A percentile compares a stretch with the other conserved stretches of the same genome.
These are phyloP conservation scores for Kryphioiulus occultus DNA, from an alignment of 2,888 invertebrate species.

Conservation along the genomic window DNA sequence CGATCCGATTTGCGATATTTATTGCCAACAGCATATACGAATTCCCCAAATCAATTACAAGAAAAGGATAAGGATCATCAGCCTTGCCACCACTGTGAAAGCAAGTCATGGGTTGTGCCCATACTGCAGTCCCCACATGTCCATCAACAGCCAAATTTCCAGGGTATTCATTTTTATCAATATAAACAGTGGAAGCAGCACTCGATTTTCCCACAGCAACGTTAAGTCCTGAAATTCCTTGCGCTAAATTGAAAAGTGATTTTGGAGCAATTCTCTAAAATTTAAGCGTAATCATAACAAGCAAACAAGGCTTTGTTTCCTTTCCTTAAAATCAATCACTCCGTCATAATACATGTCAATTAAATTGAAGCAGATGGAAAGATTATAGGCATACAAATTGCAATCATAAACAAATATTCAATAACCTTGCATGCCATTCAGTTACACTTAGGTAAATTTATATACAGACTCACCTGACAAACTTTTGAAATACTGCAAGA, in stretches of 20 bases:
- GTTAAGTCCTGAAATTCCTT: background rate
- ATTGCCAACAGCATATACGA: background rate
- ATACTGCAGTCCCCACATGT: background rate
- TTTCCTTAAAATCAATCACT: no score
- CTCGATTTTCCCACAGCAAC: background rate
- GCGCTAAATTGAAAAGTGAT: background rate
- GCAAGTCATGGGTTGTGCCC: background rate
- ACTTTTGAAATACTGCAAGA: background rate
- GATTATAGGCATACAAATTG: no score
- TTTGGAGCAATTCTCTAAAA: background rate
- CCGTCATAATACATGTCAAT: no score
- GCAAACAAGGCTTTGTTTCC: no score
- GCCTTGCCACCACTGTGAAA: background rate
- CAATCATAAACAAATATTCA: background rate
- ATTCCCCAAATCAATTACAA: background rate
- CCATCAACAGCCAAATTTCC: background rate
- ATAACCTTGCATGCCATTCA: no score
- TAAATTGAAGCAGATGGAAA: no score
- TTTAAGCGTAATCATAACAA: background rate
- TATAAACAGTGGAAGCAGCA: background rate
- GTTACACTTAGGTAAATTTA: background rate
- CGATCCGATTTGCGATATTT: slow-evolving; percentile 1
- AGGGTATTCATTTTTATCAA: background rate
- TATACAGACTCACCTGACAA: background rate
- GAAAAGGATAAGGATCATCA: background rate